Conservation (phyloP, 2,888 invertebrate genomes). For the Caenorhabditis imperialis region DNA sequence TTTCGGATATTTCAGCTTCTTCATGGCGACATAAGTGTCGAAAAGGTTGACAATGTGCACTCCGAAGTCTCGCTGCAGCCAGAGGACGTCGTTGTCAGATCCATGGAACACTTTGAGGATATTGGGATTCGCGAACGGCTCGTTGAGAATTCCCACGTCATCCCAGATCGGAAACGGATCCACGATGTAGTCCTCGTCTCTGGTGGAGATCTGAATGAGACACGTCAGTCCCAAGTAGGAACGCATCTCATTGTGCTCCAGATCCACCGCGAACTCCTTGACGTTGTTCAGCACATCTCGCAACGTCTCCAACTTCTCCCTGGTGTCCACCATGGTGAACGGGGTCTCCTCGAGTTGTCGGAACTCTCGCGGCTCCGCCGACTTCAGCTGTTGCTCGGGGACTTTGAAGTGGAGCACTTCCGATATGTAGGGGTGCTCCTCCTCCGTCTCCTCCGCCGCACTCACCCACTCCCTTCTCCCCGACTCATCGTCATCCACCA, state of each 20-base stretch:
- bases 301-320: constrained; percentile 83
- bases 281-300: constrained; percentile 83
- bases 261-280: constrained; percentile 89
- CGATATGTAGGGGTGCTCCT: constrained; percentile 69
- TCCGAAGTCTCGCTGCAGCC: constrained; percentile 95
- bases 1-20: constrained; percentile 60
- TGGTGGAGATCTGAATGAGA: constrained; percentile 91
- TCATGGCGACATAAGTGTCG: constrained; percentile 83
- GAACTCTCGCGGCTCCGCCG: constrained; percentile 77
- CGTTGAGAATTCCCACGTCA: constrained; percentile 87
- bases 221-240: constrained; percentile 95
- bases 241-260: constrained; percentile 91
- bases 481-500: constrained; percentile 48
- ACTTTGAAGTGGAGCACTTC: constrained; percentile 68
- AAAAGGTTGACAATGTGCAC: constrained; percentile 96
- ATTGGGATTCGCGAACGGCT: constrained; percentile 90
- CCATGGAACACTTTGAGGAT: constrained; percentile 96
- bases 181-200: constrained; percentile 87
- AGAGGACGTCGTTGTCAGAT: constrained; percentile 88
- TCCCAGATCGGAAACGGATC: constrained; percentile 90
- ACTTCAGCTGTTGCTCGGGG: constrained; percentile 56
- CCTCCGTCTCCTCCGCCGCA: constrained; percentile 47
- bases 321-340: constrained; percentile 84
- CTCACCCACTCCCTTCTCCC: constrained; percentile 43
- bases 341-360: constrained; percentile 83